Conservation (phyloP, 2,888 invertebrate species). For the Notodonta dromedarius region DNA sequence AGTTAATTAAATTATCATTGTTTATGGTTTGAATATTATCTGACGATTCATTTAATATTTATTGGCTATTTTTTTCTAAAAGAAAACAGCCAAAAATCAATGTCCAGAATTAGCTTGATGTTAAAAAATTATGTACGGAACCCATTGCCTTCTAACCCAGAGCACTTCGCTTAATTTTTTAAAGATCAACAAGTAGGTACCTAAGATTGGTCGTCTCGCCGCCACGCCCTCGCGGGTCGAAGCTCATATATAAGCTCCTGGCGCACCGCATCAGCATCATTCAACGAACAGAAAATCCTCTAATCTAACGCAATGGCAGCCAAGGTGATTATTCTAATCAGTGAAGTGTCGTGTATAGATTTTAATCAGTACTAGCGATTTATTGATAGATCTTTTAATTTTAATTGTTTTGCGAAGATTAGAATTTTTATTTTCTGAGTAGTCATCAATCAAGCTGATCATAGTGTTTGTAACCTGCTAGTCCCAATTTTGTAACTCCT, state of each 20-base stretch:
- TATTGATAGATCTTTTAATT: neutral
- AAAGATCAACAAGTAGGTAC: conserved; percentile 65
- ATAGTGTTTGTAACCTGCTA: too few species aligned
- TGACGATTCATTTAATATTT: too few species aligned
- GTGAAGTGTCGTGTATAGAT: conserved; percentile 38
- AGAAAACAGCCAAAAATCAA: too few species aligned
- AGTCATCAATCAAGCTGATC: too few species aligned
- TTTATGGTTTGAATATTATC: too few species aligned
- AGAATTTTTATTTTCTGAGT: too few species aligned
- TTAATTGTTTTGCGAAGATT: too few species aligned
- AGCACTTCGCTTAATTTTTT: conserved; percentile 41
- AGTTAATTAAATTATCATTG: too few species aligned
- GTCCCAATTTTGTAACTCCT: too few species aligned
- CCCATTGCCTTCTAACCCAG: conserved; percentile 17
- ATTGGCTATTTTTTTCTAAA: too few species aligned
- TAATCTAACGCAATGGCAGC: conserved; percentile 74
- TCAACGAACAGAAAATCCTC: conserved; percentile 67
- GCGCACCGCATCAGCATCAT: conserved; percentile 61
- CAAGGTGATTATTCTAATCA: conserved; percentile 66
- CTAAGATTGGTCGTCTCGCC: conserved; percentile 46
- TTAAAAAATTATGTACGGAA: conserved; percentile 20
- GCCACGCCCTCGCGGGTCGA: conserved; percentile 69
- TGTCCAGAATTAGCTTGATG: neutral
- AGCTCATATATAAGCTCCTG: conserved; percentile 72
- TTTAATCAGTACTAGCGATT: neutral